These are phyloP conservation scores for Aldrovandia affinis DNA, from an alignment of 2,797 vertebrate species.

Conservation along the genomic window DNA sequence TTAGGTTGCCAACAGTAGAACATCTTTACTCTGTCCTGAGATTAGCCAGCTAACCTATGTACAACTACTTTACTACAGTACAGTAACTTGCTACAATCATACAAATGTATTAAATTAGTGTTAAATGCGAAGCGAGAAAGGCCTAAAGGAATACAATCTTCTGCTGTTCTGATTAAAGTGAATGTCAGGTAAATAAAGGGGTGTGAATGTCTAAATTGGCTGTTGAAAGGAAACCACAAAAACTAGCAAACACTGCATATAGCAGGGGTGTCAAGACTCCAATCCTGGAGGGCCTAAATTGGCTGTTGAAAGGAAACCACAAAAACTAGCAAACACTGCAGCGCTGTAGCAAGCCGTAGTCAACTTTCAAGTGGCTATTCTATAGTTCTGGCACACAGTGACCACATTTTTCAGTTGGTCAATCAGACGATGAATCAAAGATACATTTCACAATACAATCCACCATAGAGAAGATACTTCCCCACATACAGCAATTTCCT, in stretches of 20 bases:
- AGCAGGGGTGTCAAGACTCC: too few relatives aligned
- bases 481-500: background rate
- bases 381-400: background rate
- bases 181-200: background rate
- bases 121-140: background rate
- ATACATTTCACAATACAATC: background rate
- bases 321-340: background rate
- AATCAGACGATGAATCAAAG: background rate
- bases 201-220: too few relatives aligned
- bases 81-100: background rate
- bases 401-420: background rate
- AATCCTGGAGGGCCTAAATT: too few relatives aligned
- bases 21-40: slow-evolving; percentile 21
- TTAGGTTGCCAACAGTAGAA: background rate
- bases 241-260: too few relatives aligned
- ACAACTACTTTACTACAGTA: background rate
- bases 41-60: slow-evolving; percentile 1
- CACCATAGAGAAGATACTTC: background rate
- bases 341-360: background rate
- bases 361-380: background rate
- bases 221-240: too few relatives aligned
- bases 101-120: background rate
- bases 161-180: background rate
- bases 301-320: too few relatives aligned
- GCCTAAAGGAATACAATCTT: too few relatives aligned